These are phyloP conservation scores for Chionoecetes opilio DNA, from an alignment of 1,140 invertebrate species.

Conservation along the genomic window DNA sequence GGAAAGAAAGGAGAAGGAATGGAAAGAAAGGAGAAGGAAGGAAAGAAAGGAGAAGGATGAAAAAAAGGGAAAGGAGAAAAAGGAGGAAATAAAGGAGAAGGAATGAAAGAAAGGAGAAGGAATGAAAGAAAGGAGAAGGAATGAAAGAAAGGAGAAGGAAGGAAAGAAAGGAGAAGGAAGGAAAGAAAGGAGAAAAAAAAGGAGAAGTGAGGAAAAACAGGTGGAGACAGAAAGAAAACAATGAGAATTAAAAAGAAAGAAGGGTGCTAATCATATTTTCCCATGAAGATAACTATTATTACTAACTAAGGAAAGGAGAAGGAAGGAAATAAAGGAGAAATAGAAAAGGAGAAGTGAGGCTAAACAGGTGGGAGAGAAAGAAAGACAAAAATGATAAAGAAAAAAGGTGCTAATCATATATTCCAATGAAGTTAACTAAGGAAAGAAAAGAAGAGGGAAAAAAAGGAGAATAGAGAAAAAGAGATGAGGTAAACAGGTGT, in stretches of 20 bases:
- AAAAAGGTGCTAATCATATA: too few species aligned
- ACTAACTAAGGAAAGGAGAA: too few species aligned
- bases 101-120: neutral
- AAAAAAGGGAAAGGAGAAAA: neutral
- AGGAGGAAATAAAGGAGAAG: neutral
- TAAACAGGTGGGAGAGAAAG: too few species aligned
- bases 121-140: neutral
- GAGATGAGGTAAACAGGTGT: neutral
- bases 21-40: neutral
- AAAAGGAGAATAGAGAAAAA: conserved; percentile 18
- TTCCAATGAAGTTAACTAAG: neutral
- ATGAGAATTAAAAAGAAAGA: too few species aligned
- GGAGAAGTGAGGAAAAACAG: neutral
- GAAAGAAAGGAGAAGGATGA: neutral
- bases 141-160: neutral
- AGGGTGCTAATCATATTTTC: too few species aligned
- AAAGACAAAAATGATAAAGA: too few species aligned
- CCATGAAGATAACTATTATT: too few species aligned
- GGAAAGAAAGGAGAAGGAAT: neutral
- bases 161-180: neutral
- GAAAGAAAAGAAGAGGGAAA: neutral
- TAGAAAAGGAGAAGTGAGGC: too few species aligned
- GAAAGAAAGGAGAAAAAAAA: neutral
- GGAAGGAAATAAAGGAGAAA: too few species aligned
- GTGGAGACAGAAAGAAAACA: too few species aligned